A percentile compares a stretch with the other conserved stretches of the same genome.
Conservation (phyloP, 2,888 invertebrate genomes). For the Caenorhabditis wallacei region DNA sequence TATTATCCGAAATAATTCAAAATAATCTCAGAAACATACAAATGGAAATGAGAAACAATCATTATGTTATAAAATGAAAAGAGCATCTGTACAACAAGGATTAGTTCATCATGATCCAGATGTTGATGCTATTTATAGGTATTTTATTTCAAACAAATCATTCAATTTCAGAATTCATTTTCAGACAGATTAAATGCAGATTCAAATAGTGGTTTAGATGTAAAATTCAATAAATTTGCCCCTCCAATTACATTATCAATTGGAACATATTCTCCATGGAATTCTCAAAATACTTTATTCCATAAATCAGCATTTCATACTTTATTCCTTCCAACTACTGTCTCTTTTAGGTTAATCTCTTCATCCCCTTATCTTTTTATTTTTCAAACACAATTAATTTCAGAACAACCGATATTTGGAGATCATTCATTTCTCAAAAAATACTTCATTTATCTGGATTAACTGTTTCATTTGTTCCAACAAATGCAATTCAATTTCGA, state of each 20-base stretch:
- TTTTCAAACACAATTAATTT: neutral
- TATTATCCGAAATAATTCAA: neutral
- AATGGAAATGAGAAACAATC: slow-evolving; percentile 56
- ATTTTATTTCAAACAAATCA: neutral
- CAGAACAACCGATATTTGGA: slow-evolving; percentile 73
- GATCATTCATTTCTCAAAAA: slow-evolving; percentile 71
- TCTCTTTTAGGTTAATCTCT: slow-evolving; percentile 58
- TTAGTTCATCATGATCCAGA: slow-evolving; percentile 71
- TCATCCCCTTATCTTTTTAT: no score
- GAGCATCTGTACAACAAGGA: slow-evolving; percentile 72
- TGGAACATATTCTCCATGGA: slow-evolving; percentile 72
- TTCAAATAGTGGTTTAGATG: slow-evolving; percentile 53
- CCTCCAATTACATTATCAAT: slow-evolving; percentile 67
- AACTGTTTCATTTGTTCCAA: slow-evolving; percentile 68
- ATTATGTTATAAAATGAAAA: slow-evolving; percentile 56
- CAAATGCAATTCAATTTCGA: slow-evolving; percentile 69
- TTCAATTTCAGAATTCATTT: neutral
- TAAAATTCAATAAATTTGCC: slow-evolving; percentile 66
- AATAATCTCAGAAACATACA: slow-evolving; percentile 42
- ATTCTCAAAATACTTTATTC: slow-evolving; percentile 75
- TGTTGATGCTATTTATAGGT: slow-evolving; percentile 70
- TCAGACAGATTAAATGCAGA: slow-evolving; percentile 55
- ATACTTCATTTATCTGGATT: slow-evolving; percentile 68
- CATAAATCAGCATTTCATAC: slow-evolving; percentile 70
- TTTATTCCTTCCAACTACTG: slow-evolving; percentile 71